Evolutionary conservation across 2,113 vertebrate species (phyloP).

Genomic region (Pampusana beccarii): DNA sequence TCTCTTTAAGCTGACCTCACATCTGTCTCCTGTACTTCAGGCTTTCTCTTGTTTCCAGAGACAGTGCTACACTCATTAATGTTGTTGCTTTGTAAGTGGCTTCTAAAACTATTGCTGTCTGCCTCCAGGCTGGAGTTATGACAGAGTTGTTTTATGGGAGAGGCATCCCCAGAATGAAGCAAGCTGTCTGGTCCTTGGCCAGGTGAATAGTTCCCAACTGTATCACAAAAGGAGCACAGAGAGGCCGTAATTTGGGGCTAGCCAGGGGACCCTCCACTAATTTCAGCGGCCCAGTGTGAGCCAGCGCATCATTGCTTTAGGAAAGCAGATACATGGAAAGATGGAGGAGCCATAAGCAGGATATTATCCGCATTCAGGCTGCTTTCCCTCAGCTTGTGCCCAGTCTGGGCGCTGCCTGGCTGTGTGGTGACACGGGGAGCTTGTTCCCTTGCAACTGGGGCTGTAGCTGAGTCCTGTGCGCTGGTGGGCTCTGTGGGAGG

Average conservation of each 20-base stretch:
- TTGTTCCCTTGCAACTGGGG: background rate
- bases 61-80: background rate
- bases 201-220: background rate
- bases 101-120: background rate
- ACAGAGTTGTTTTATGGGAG: background rate
- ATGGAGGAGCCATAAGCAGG: background rate
- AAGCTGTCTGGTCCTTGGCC: background rate
- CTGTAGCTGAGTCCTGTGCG: background rate
- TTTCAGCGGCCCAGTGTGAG: background rate
- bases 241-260: background rate
- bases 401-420: accelerated
- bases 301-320: background rate
- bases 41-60: background rate
- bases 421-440: accelerated
- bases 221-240: background rate
- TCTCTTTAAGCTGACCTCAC: background rate
- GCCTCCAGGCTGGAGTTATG: background rate
- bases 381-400: background rate
- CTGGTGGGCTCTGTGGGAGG: background rate
- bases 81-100: background rate
- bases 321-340: accelerated
- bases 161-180: background rate
- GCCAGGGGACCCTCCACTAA: background rate
- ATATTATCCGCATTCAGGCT: background rate
- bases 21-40: background rate